A percentile compares a stretch with the other conserved stretches of the same genome.
phyloP scores from a whole-genome alignment of 2,888 invertebrate species.

The Conomelus anceps region DNA sequence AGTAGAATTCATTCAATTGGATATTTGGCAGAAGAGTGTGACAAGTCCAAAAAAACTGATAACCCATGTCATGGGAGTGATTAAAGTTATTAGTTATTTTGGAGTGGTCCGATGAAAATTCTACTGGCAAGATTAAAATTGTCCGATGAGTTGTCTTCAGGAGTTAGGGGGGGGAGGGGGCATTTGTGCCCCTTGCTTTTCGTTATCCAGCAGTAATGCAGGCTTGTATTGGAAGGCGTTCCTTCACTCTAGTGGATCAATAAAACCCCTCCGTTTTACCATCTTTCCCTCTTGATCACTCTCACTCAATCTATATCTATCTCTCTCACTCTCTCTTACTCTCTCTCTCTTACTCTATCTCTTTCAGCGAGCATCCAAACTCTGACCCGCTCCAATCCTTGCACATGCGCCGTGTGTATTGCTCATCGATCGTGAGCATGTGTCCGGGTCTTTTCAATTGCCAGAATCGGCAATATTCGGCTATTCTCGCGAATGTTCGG shows the following conservation, averaged over 20 bases:
- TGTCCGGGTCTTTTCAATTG: not conserved
- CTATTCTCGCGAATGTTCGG: not conserved
- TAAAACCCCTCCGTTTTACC: not conserved
- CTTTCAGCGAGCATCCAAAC: slow-evolving; percentile 25
- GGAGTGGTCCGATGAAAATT: not conserved
- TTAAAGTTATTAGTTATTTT: not conserved
- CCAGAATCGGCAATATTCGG: not conserved
- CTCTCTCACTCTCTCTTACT: not conserved
- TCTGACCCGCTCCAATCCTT: not conserved
- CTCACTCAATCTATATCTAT: not conserved
- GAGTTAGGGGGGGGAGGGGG: not conserved
- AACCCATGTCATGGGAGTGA: not conserved
- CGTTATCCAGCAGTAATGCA: not conserved
- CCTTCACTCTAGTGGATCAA: not conserved
- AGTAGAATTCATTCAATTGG: not conserved
- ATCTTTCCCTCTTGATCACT: not conserved
- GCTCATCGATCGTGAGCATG: not conserved
- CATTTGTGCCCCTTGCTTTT: not conserved
- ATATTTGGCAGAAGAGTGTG: not conserved
- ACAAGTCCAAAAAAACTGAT: not conserved
- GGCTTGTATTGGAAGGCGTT: not conserved
- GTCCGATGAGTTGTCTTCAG: not conserved
- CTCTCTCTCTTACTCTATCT: not conserved
- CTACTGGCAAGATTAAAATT: not conserved
- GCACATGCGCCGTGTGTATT: not conserved